Evolutionary conservation across 2,888 invertebrate species (phyloP).

Genomic region (Mythimna pallens): DNA sequence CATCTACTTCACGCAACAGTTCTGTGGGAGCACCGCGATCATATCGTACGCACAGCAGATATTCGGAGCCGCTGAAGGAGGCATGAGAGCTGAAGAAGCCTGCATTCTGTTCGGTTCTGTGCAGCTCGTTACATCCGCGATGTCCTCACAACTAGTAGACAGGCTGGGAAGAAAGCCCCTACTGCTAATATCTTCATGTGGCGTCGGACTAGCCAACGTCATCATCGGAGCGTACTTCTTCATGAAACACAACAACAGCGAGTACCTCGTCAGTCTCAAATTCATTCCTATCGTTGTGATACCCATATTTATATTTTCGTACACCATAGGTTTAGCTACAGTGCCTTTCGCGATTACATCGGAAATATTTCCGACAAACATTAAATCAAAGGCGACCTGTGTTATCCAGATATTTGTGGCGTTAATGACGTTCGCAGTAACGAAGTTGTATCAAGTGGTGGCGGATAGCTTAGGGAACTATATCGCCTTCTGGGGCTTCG

Average conservation of each 20-base stretch:
- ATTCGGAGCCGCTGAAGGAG: slow-evolving; percentile 89
- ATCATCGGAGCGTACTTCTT: slow-evolving; percentile 90
- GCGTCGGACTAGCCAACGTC: slow-evolving; percentile 88
- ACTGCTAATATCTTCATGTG: slow-evolving; percentile 90
- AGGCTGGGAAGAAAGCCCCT: slow-evolving; percentile 91
- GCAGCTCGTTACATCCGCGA: slow-evolving; percentile 89
- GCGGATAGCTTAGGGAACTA: slow-evolving; percentile 88
- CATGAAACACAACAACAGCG: slow-evolving; percentile 85
- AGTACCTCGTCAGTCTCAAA: slow-evolving; percentile 84
- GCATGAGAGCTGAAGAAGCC: slow-evolving; percentile 85
- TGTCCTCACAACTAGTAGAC: slow-evolving; percentile 91
- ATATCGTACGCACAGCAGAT: slow-evolving; percentile 91
- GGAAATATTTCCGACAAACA: slow-evolving; percentile 92
- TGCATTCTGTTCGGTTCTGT: slow-evolving; percentile 89
- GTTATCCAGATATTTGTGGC: slow-evolving; percentile 91
- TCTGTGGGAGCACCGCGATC: slow-evolving; percentile 91
- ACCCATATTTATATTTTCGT: slow-evolving; percentile 91
- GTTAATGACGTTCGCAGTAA: slow-evolving; percentile 90
- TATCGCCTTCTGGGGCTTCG: slow-evolving; percentile 90
- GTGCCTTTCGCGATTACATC: slow-evolving; percentile 92
- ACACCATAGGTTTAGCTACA: slow-evolving; percentile 91
- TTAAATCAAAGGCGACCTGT: slow-evolving; percentile 92
- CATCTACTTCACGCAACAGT: slow-evolving; percentile 91
- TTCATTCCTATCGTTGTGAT: slow-evolving; percentile 91
- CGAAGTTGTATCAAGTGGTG: slow-evolving; percentile 90